A percentile compares a stretch with the other conserved stretches of the same genome.
Evolutionary conservation across 2,113 vertebrate genomes (phyloP).

Genomic region (Pipa parva): DNA sequence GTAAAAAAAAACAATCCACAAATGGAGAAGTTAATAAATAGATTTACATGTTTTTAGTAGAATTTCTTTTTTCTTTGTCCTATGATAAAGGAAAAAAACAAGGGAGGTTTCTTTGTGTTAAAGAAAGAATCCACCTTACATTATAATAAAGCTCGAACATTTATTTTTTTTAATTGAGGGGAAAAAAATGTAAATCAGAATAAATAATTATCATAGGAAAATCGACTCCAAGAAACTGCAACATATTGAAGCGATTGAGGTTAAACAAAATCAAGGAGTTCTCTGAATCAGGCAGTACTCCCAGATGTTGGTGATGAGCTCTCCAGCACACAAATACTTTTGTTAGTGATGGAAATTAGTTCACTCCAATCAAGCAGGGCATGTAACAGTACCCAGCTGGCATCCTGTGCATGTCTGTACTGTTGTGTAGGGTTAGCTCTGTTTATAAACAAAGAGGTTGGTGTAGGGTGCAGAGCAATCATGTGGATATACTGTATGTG

Average conservation of each 20-base stretch:
- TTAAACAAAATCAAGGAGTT: constrained; percentile 24
- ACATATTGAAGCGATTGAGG: constrained; percentile 37
- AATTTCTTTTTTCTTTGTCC: no score
- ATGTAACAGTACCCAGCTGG: constrained; percentile 36
- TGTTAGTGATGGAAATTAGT: constrained; percentile 37
- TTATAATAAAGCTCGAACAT: not conserved
- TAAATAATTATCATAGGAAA: constrained; percentile 20
- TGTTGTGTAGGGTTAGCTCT: constrained; percentile 17
- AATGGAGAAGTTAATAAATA: no score
- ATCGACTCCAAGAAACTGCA: not conserved
- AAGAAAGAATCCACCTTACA: not conserved
- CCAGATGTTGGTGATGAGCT: constrained; percentile 40
- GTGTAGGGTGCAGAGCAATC: not conserved
- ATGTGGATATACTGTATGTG: not conserved
- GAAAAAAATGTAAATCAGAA: constrained; percentile 15
- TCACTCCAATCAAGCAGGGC: constrained; percentile 27
- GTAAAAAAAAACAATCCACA: no score
- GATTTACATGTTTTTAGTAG: no score
- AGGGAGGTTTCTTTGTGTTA: no score
- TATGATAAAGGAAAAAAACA: no score
- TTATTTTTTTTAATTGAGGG: not conserved
- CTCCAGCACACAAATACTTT: constrained; percentile 35
- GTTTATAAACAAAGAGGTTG: constrained; percentile 30
- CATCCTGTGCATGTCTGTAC: constrained; percentile 7
- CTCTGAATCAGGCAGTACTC: constrained; percentile 26